These are phyloP conservation scores for Garra rufa DNA, from an alignment of 2,113 vertebrate genomes.

Conservation along the genomic window DNA sequence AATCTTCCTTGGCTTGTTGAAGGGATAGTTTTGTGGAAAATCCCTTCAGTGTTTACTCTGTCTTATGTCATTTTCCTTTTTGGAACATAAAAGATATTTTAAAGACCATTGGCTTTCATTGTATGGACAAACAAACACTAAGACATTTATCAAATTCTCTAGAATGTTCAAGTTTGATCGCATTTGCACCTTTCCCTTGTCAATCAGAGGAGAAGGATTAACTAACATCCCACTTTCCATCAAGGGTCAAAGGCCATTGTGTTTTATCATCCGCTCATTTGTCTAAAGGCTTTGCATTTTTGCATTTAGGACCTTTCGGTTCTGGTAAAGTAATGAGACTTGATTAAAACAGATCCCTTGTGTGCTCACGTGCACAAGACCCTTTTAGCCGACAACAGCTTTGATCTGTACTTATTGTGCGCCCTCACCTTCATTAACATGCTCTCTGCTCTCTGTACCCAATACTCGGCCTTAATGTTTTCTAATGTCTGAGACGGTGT, in stretches of 20 bases:
- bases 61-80: not conserved
- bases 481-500: conserved; percentile 29
- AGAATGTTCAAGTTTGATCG: not conserved
- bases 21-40: not conserved
- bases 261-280: conserved; percentile 31
- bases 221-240: not conserved
- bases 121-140: not conserved
- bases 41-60: not conserved
- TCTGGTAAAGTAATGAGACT: conserved; percentile 7
- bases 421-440: conserved; percentile 43
- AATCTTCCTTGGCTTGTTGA: not conserved
- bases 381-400: conserved; percentile 8
- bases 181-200: not conserved
- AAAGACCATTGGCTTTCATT: not conserved
- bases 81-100: not conserved
- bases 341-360: conserved; percentile 39
- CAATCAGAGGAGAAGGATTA: not conserved
- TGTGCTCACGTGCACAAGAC: not conserved
- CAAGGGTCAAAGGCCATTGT: conserved; percentile 9
- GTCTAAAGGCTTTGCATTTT: not conserved
- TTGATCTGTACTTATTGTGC: conserved; percentile 39
- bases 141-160: not conserved
- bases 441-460: conserved; percentile 16
- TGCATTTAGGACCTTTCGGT: conserved; percentile 15
- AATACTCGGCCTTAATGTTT: conserved; percentile 28